Conservation (phyloP, 2,797 vertebrate genomes). For the Danionella dracula region DNA sequence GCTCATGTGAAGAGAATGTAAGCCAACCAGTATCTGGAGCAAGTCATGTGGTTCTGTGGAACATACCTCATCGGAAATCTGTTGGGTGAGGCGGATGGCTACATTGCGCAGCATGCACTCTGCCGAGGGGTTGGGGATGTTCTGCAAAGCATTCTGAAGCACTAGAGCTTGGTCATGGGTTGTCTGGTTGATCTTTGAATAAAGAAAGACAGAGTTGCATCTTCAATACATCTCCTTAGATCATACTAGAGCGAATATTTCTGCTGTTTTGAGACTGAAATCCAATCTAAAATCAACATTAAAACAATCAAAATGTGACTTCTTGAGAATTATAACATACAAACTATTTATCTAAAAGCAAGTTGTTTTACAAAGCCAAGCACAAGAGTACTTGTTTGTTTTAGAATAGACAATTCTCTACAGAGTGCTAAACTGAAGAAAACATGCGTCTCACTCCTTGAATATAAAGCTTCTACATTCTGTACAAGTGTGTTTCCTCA, state of each 20-base stretch:
- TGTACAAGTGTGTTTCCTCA: background rate
- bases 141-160: conserved; percentile 95
- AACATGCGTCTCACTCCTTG: background rate
- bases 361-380: no score
- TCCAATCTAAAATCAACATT: no score
- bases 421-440: no score
- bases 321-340: no score
- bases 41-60: background rate
- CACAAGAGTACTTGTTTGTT: no score
- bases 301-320: no score
- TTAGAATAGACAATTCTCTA: no score
- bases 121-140: conserved; percentile 97
- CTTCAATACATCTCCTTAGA: no score
- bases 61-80: conserved; percentile 96
- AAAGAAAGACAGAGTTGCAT: background rate
- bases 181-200: conserved; percentile 87
- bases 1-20: background rate
- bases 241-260: no score
- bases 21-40: background rate
- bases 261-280: no score
- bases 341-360: no score
- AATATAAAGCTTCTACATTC: background rate
- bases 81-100: conserved; percentile 96
- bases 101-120: conserved; percentile 99
- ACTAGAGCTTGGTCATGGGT: conserved; percentile 98